Evolutionary conservation across 1,140 invertebrate genomes (phyloP).

Genomic region (Euborellia annulipes): DNA sequence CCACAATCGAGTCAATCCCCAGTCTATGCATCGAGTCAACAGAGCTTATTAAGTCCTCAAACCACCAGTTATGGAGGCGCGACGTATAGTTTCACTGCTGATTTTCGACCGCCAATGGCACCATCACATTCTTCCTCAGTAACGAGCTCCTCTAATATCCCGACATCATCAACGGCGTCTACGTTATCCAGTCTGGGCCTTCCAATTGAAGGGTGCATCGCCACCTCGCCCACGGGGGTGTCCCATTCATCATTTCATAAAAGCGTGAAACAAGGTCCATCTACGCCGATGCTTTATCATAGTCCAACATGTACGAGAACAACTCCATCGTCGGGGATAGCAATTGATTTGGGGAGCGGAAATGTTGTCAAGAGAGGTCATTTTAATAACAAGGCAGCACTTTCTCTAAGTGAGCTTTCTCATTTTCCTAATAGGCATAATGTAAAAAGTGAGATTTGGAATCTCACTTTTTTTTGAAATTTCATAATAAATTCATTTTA

Average conservation of each 20-base stretch:
- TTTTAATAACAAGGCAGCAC: too few relatives aligned
- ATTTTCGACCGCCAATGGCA: slow-evolving; percentile 42
- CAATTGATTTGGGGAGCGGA: too few relatives aligned
- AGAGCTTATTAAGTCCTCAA: slow-evolving; percentile 16
- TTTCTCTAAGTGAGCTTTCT: too few relatives aligned
- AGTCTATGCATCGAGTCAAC: slow-evolving; percentile 14
- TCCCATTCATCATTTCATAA: slow-evolving; percentile 19
- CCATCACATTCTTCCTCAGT: slow-evolving; percentile 19
- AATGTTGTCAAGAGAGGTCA: too few relatives aligned
- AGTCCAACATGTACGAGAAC: too few relatives aligned
- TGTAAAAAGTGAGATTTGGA: too few relatives aligned
- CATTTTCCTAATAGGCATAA: too few relatives aligned
- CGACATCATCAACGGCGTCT: slow-evolving; percentile 1
- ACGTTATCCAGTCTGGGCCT: neutral
- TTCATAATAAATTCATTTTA: too few relatives aligned
- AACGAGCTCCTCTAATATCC: slow-evolving; percentile 24
- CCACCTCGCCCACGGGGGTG: slow-evolving; percentile 1
- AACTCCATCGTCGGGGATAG: too few relatives aligned
- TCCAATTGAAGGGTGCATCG: too few relatives aligned
- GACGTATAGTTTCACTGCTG: slow-evolving; percentile 62
- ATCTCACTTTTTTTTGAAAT: too few relatives aligned
- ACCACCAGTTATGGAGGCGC: slow-evolving; percentile 39
- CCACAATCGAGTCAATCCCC: slow-evolving; percentile 12
- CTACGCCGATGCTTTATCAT: too few relatives aligned
- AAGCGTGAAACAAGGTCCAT: slow-evolving; percentile 15